Evolutionary conservation across 64 coral and sea anemone genomes (phyloP).

Genomic region (Cladopsammia gracilis): DNA sequence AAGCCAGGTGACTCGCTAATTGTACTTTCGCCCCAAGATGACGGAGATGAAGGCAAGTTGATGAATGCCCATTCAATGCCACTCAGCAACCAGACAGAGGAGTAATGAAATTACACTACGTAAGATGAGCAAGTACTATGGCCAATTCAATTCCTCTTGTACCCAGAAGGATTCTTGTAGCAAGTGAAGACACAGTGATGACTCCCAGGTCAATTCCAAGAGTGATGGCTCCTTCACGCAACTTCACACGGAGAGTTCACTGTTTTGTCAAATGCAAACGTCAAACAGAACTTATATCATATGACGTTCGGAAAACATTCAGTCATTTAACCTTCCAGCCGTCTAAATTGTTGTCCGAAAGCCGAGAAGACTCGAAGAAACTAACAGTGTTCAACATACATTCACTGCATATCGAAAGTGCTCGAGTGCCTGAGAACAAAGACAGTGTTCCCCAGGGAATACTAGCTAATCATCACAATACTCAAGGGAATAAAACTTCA

Average conservation of each 20-base stretch:
- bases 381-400: background rate
- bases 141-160: background rate
- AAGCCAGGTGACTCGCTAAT: background rate
- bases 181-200: background rate
- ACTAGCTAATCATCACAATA: constrained; percentile 27
- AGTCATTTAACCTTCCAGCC: background rate
- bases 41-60: background rate
- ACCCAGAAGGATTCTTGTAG: background rate
- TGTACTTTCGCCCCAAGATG: no score
- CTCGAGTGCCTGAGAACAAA: constrained; percentile 19
- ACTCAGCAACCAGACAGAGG: background rate
- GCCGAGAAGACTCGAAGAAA: background rate
- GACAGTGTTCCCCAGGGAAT: constrained; percentile 6
- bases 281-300: background rate
- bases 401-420: constrained; percentile 35
- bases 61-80: background rate
- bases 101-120: background rate
- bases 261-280: background rate
- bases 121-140: background rate
- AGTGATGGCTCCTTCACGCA: background rate
- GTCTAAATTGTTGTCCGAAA: background rate
- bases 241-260: background rate
- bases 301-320: background rate
- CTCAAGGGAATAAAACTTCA: constrained; percentile 4
- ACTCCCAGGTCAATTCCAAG: no score